Evolutionary conservation across 35 echinoderm and acorn worm species (phyloP), one percentile per base, ranked within the genome.

Genomic region (Ophiothrix spiculata): DNA sequence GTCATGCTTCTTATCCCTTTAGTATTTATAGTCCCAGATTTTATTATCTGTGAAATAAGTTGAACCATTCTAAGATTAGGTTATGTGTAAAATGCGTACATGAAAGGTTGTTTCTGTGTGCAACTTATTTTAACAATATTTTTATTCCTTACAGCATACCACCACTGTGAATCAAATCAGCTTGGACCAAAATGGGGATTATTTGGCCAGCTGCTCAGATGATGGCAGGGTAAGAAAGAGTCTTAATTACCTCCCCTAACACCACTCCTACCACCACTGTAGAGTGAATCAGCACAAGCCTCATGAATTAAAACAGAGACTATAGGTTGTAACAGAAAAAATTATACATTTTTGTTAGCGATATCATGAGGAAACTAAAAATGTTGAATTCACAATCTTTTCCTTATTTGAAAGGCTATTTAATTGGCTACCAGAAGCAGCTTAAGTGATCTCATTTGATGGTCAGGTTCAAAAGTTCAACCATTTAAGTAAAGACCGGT

Each of bases 111-210:
- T 15, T 14, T 14, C 56, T 63, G 14, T 63, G n/a, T 63, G n/a
- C 14, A 15, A 15, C 56, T 28, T 63, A 14, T 15, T 63, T 14
- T 63, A 28, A 63, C 56, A 76, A 28, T 76, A 10, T n/a, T 35
- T 38, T 89, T 80, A 39, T 4, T 80, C 64, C 12, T 74, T 81
- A 35, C 74, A 97, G 95, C 91, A 93, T 56, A 85, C 88, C 8
- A 97, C 95, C 28, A 97, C 95, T 19, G 95, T 97, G 1, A 97
- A 97, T 38, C 95, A 97, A 79, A 89, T 97, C n/a, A 97, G 95
- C 39, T 83, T 97, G 82, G 95, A 97, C 69, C 75, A 76, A 36
- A 90, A 88, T 36, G 95, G 90, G 3, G 95, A 97, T 73, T 97
- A 97, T 60, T 56, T 97, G 39, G 91, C 95, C 10, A 97, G 95